Base-by-base conservation (phyloP, 2,888 invertebrate genomes). In the Drosophila subsilvestris region DNA sequence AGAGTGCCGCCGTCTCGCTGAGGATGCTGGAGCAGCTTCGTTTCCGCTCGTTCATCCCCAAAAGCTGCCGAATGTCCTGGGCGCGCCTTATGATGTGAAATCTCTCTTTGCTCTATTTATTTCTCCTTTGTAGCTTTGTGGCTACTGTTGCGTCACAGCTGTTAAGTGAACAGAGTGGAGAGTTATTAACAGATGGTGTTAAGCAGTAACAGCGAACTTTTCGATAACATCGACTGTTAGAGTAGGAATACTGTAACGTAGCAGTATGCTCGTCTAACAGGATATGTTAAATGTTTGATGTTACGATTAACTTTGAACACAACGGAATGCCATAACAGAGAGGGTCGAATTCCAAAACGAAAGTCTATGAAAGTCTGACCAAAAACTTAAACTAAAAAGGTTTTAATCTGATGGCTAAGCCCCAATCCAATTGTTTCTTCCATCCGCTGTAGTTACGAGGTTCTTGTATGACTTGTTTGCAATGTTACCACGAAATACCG, bases 121-220 rank as follows among this genome's bases (percentile, higher is more conserved):
- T 18, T 18, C 29, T 17, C 12, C 22, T 5, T 42, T 59, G 37
- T 63, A 43, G 59, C 20, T 22, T 50, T 63, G 62, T 59, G 5
- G 49, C 49, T 44, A 1, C 45, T 63, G 50, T 63, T 45, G 18
- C 1, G 25, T 18, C 4, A 8, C 8, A 43, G 37, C 37, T 60
- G 60, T 37, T 32, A 27, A 14, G 14, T 1, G 18, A 27, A 42
- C 58, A 70, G 54, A 49, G 71, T 70, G 71, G 63, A 70, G 71
- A 71, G 44, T 62, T 63, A 25, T 20, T 27, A n/a, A n/a, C 32
- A 51, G 48, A 18, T 9, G 4, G 9, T 18, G 32, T 17, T 8
- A 8, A 17, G 12, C 3, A 25, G 1, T 1, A 17, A 53, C 47
- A 49, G 8, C 7, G 18, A 32, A 45, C 55, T 17, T 37, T 17